Conservation (phyloP, 1,140 invertebrate species). For the Pectinophora gossypiella region DNA sequence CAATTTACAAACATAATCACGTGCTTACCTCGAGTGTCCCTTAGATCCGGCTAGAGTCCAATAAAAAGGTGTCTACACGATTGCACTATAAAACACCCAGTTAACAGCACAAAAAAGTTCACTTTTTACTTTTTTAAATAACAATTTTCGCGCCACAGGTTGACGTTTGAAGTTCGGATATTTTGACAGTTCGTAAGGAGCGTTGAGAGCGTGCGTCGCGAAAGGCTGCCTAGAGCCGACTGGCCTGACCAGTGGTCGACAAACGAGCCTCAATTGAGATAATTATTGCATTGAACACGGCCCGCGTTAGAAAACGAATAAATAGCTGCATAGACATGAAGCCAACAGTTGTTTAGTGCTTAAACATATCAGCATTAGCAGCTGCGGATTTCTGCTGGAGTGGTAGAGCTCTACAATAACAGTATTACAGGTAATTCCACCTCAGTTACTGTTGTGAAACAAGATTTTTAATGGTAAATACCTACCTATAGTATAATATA, state of each 20-base stretch:
- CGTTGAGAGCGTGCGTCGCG: conserved; percentile 14
- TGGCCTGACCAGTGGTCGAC: conserved; percentile 16
- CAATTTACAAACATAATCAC: conserved; percentile 31
- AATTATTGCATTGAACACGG: conserved; percentile 25
- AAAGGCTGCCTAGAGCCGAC: conserved; percentile 25
- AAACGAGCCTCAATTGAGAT: conserved; percentile 13
- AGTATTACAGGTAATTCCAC: too few species aligned
- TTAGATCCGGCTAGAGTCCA: conserved; percentile 29
- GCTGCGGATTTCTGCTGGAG: too few species aligned
- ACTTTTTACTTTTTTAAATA: conserved; percentile 6
- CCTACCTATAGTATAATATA: too few species aligned
- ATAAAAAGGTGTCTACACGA: conserved; percentile 28
- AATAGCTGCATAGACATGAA: conserved; percentile 29
- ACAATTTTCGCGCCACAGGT: conserved; percentile 12
- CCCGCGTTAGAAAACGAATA: conserved; percentile 35
- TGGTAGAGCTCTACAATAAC: too few species aligned
- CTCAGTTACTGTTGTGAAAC: too few species aligned
- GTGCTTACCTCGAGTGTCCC: conserved; percentile 41
- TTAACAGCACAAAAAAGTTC: conserved; percentile 37
- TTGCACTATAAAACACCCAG: conserved; percentile 30
- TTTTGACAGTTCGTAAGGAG: conserved; percentile 17
- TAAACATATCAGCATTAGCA: too few species aligned
- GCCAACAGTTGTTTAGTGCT: too few species aligned
- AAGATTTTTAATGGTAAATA: too few species aligned
- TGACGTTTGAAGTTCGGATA: too few species aligned